Evolutionary conservation across 2,888 invertebrate species (phyloP).

Genomic region (Drosophila putrida): DNA sequence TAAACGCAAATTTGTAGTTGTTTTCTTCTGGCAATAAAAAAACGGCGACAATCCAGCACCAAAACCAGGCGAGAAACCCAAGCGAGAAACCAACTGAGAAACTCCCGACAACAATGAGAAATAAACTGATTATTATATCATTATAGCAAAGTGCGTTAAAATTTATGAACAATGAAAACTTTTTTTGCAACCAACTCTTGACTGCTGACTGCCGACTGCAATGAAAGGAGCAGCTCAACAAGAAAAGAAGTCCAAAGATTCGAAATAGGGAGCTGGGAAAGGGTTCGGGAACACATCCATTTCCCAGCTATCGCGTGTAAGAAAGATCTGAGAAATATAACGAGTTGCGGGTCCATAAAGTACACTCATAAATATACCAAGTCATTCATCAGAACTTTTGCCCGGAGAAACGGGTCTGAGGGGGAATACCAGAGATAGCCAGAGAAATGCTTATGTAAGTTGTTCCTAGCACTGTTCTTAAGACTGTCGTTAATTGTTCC

Average conservation of each 20-base stretch:
- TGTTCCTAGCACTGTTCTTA: not conserved
- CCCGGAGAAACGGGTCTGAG: constrained; percentile 2
- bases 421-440: constrained; percentile 20
- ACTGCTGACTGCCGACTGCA: not conserved
- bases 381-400: constrained; percentile 14
- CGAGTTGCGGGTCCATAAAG: constrained; percentile 36
- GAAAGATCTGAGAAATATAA: not conserved
- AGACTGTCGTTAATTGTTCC: too few species aligned
- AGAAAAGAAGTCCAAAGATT: not conserved
- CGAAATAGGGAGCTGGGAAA: not conserved
- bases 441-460: not conserved
- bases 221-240: constrained; percentile 23
- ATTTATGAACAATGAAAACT: constrained; percentile 76
- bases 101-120: constrained; percentile 30
- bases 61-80: constrained; percentile 5
- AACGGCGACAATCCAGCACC: constrained; percentile 41
- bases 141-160: constrained; percentile 70
- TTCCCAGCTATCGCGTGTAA: not conserved
- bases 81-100: constrained; percentile 19
- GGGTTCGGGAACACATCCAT: too few species aligned
- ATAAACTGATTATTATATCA: constrained; percentile 65
- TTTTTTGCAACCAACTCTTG: constrained; percentile 23
- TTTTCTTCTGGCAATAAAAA: constrained; percentile 61
- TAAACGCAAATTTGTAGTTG: constrained; percentile 65
- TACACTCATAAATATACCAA: constrained; percentile 15